These are phyloP conservation scores for Lottia gigantea DNA, from an alignment of 2,888 invertebrate species.

Conservation along the genomic window DNA sequence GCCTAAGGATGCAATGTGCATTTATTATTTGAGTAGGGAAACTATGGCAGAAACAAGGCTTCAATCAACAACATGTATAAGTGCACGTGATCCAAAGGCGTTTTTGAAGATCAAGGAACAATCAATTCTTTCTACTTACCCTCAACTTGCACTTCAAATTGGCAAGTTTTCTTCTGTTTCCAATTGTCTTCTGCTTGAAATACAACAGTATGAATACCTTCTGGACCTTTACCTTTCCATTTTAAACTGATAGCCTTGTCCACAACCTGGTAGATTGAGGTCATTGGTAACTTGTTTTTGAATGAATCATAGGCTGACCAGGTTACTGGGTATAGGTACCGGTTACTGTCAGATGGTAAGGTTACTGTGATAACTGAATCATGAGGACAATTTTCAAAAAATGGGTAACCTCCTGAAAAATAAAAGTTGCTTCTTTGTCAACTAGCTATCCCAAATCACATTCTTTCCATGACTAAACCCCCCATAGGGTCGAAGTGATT, in stretches of 20 bases:
- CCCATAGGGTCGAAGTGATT: no score
- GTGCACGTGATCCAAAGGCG: no score
- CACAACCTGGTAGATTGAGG: conserved; percentile 42
- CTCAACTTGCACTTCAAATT: conserved; percentile 48
- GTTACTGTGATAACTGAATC: conserved; percentile 40
- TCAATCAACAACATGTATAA: no score
- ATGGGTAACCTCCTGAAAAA: conserved; percentile 39
- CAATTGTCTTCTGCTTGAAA: conserved; percentile 48
- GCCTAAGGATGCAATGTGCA: no score
- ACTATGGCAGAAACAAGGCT: no score
- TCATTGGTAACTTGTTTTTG: conserved; percentile 40
- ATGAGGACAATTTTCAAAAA: conserved; percentile 50
- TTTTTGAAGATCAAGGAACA: no score
- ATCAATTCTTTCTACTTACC: conserved; percentile 45
- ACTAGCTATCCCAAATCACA: no score
- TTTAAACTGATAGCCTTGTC: conserved; percentile 39
- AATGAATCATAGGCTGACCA: conserved; percentile 43
- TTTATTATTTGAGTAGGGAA: no score
- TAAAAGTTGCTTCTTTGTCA: no score
- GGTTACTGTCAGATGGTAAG: conserved; percentile 36
- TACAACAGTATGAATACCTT: conserved; percentile 47
- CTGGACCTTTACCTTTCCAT: conserved; percentile 45
- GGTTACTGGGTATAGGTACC: conserved; percentile 34
- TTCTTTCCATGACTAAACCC: no score
- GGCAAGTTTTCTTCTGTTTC: conserved; percentile 45